phyloP scores from a whole-genome alignment of 2,797 vertebrate genomes.

The Xenopus petersii region DNA sequence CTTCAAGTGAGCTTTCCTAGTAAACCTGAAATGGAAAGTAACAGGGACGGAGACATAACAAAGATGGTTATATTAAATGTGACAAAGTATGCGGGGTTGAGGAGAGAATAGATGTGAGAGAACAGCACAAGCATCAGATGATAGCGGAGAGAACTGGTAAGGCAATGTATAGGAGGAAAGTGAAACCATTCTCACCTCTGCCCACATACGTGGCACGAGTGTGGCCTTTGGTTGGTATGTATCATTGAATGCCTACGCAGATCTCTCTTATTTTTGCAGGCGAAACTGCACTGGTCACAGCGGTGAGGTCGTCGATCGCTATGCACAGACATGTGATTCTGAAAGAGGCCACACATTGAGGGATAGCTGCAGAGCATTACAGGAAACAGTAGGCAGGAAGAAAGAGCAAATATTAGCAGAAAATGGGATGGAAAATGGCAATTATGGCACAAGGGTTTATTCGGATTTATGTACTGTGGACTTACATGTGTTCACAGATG shows the following conservation, averaged over 20 bases:
- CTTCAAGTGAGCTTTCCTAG: constrained; percentile 94
- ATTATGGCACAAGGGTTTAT: no score
- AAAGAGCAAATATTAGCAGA: no score
- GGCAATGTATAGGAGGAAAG: neutral
- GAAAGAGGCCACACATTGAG: neutral
- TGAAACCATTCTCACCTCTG: constrained; percentile 76
- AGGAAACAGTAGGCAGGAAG: no score
- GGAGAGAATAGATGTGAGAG: neutral
- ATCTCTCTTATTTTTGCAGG: constrained; percentile 98
- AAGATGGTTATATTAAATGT: neutral
- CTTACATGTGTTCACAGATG: no score
- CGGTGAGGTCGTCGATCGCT: constrained; percentile 91
- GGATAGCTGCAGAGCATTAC: no score
- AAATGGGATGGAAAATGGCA: no score
- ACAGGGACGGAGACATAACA: neutral
- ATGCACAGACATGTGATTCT: constrained; percentile 89
- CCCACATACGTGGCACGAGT: constrained; percentile 86
- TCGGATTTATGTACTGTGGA: no score
- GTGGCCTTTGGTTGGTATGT: constrained; percentile 97
- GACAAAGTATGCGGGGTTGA: no score
- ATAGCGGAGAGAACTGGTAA: neutral
- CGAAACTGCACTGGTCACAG: constrained; percentile 92
- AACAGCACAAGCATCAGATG: neutral
- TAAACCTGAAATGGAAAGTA: constrained; percentile 73
- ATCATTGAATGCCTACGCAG: constrained; percentile 91